These are phyloP conservation scores for Caenorhabditis imperialis DNA, from an alignment of 2,888 invertebrate genomes.

Conservation along the genomic window DNA sequence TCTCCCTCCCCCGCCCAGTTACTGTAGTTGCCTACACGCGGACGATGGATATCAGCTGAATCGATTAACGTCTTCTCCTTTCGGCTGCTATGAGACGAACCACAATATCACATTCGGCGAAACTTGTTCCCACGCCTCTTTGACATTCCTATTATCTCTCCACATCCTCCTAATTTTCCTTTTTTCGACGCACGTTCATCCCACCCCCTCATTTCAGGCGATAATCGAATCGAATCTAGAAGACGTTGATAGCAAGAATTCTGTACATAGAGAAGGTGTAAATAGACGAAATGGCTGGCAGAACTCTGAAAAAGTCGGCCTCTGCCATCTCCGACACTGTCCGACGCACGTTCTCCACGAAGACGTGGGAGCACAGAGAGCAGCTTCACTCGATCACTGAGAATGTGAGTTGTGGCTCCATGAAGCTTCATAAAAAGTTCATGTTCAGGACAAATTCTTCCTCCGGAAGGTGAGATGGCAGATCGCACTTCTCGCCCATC, in stretches of 20 bases:
- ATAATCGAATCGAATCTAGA: conserved; percentile 10
- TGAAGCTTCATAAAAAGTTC: neutral
- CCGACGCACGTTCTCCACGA: conserved; percentile 57
- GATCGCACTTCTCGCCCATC: conserved; percentile 80
- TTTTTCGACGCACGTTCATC: too few relatives aligned
- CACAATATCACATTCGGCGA: conserved; percentile 33
- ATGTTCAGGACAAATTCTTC: conserved; percentile 79
- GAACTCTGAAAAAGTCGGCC: conserved; percentile 47
- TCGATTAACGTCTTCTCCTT: conserved; percentile 13
- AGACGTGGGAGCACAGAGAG: conserved; percentile 64
- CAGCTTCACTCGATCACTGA: conserved; percentile 60
- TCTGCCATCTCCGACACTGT: conserved; percentile 56
- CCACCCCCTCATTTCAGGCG: too few relatives aligned
- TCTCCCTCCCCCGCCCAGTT: conserved; percentile 4
- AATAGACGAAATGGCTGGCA: conserved; percentile 36
- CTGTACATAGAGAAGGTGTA: conserved; percentile 1
- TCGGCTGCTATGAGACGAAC: conserved; percentile 11
- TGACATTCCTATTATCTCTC: conserved; percentile 7
- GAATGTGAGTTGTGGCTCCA: conserved; percentile 52
- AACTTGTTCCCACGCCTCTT: conserved; percentile 38
- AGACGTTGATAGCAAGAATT: neutral
- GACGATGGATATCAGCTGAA: conserved; percentile 33
- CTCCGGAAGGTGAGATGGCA: conserved; percentile 76
- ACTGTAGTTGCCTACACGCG: conserved; percentile 14
- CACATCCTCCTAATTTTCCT: conserved; percentile 10